These are phyloP conservation scores for Apodemia duryi DNA, from an alignment of 2,888 invertebrate genomes.

Conservation along the genomic window DNA sequence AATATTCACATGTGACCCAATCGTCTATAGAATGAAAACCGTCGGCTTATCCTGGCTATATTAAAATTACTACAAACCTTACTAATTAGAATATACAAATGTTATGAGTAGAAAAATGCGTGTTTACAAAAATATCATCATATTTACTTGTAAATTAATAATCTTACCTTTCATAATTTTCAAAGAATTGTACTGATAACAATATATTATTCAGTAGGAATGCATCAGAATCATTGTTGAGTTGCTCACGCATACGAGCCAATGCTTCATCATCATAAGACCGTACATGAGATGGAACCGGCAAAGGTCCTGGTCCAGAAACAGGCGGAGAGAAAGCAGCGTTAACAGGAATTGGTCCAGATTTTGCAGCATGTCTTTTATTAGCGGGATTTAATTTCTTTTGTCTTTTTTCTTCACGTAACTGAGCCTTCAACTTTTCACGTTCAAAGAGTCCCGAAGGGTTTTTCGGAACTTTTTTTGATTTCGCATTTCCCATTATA, in stretches of 20 bases:
- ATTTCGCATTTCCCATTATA: constrained; percentile 66
- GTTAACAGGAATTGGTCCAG: constrained; percentile 40
- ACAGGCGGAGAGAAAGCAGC: constrained; percentile 38
- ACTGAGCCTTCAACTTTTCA: constrained; percentile 59
- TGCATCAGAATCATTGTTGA: constrained; percentile 80
- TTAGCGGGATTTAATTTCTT: constrained; percentile 44
- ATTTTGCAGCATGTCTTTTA: constrained; percentile 48
- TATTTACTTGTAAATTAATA: not conserved
- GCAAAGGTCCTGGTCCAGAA: constrained; percentile 36
- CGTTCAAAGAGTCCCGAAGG: constrained; percentile 65
- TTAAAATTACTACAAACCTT: too few species aligned
- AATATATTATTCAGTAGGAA: constrained; percentile 89
- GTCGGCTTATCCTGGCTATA: too few species aligned
- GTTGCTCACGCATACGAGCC: constrained; percentile 77
- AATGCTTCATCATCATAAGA: constrained; percentile 77
- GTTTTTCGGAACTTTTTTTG: constrained; percentile 58
- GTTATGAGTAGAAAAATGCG: too few species aligned
- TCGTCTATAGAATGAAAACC: too few species aligned
- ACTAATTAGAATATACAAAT: too few species aligned
- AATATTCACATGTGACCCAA: too few species aligned
- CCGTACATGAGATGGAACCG: constrained; percentile 50
- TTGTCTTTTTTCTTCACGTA: constrained; percentile 52
- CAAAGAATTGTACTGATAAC: constrained; percentile 87
- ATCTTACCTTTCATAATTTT: constrained; percentile 86
- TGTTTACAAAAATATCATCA: too few species aligned